Conservation (phyloP, 2,888 invertebrate genomes). For the Microchrysa polita region DNA sequence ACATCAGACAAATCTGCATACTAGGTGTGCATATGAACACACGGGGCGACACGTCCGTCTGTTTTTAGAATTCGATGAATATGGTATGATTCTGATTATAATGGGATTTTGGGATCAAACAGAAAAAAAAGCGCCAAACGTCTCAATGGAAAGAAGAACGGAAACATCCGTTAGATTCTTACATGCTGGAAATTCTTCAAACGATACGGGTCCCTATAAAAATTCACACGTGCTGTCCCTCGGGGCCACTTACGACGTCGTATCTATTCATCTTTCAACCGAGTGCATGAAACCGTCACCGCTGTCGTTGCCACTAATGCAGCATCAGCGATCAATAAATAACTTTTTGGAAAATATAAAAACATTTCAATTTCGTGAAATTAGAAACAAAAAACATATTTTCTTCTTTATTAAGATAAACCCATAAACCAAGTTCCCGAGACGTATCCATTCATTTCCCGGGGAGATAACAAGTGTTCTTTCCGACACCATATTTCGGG, state of each 20-base stretch:
- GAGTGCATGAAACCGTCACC: neutral
- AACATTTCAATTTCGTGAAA: neutral
- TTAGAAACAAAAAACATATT: neutral
- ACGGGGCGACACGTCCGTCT: neutral
- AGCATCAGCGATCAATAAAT: conserved; percentile 38
- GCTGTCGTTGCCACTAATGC: neutral
- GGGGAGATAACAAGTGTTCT: conserved; percentile 12
- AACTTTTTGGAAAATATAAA: conserved; percentile 27
- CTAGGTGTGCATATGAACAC: neutral
- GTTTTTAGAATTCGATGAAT: conserved; percentile 23
- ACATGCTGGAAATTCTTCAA: neutral
- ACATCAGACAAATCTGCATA: too few relatives aligned
- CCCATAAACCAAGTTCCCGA: neutral
- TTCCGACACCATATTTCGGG: conserved; percentile 7
- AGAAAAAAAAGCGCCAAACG: conserved; percentile 30
- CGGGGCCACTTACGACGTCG: conserved; percentile 13
- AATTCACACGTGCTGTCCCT: conserved; percentile 43
- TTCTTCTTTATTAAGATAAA: neutral
- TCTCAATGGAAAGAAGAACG: conserved; percentile 6
- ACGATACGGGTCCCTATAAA: conserved; percentile 3
- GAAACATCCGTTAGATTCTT: conserved; percentile 38
- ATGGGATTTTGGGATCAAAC: neutral
- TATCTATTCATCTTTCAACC: conserved; percentile 17
- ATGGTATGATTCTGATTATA: conserved; percentile 21
- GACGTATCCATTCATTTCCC: neutral